Percentiles rank a stretch among this genome's conserved stretches.
Conservation (phyloP, 2,888 invertebrate genomes). For the Polietes domitor region DNA sequence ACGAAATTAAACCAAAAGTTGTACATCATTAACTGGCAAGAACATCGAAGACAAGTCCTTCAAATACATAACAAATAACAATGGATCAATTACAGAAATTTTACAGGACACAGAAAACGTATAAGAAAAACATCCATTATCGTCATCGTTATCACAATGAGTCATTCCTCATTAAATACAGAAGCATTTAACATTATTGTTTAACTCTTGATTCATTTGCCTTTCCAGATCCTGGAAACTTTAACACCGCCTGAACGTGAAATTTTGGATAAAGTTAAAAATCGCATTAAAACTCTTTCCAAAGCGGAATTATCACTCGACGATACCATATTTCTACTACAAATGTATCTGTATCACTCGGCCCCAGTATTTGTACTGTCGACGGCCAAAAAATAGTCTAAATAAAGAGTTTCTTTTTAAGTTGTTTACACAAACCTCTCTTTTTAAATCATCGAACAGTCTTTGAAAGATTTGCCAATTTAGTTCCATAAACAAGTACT, state of each 20-base stretch:
- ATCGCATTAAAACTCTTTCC: conserved; percentile 88
- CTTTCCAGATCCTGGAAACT: conserved; percentile 84
- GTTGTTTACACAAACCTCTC: not conserved
- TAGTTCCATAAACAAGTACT: not conserved
- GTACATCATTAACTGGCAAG: too few species aligned
- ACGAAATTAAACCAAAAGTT: too few species aligned
- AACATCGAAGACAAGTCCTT: too few species aligned
- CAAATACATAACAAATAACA: too few species aligned
- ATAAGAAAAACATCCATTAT: too few species aligned
- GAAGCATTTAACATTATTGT: too few species aligned
- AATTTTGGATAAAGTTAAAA: conserved; percentile 88
- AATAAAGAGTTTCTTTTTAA: not conserved
- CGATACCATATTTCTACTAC: conserved; percentile 90
- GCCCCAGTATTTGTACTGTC: conserved; percentile 69
- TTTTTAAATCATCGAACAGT: conserved; percentile 2
- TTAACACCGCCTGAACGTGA: conserved; percentile 92
- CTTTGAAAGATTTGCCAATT: conserved; percentile 14
- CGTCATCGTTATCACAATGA: too few species aligned
- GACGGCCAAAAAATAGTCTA: conserved; percentile 58
- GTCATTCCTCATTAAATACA: too few species aligned
- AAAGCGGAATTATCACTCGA: conserved; percentile 90
- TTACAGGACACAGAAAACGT: too few species aligned
- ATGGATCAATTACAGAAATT: too few species aligned
- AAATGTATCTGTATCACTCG: conserved; percentile 86
- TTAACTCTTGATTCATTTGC: not conserved